phyloP scores from a whole-genome alignment of 53 echinoderm and acorn worm genomes.

The Temnopleurus reevesii region DNA sequence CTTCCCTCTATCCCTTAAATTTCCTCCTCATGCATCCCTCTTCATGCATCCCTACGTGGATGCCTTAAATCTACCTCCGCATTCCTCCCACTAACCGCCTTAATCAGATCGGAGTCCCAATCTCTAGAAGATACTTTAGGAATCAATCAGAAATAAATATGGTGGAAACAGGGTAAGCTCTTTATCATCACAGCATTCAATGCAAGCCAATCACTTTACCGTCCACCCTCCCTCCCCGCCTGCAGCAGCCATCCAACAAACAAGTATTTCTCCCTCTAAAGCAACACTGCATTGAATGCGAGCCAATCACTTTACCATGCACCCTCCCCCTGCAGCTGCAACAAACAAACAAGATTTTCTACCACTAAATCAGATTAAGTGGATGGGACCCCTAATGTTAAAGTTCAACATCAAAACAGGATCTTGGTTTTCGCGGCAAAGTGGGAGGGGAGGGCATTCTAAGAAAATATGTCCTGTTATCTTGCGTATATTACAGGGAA shows the following conservation, averaged over 20 bases:
- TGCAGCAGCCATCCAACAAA: not conserved
- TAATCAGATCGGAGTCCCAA: conserved; percentile 9
- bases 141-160: conserved; percentile 32
- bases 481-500: not conserved
- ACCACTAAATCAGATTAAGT: not conserved
- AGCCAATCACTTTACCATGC: conserved; percentile 21
- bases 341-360: conserved; percentile 11
- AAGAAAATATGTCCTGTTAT: conserved; percentile 2
- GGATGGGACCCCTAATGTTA: conserved; percentile 29
- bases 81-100: conserved; percentile 3
- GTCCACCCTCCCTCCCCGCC: not conserved
- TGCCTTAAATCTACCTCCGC: conserved; percentile 33
- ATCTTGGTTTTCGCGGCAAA: not conserved
- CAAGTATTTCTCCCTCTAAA: too few species aligned
- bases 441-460: not conserved
- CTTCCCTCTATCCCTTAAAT: not conserved
- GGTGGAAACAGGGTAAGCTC: conserved; percentile 22
- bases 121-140: conserved; percentile 11
- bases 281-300: conserved; percentile 31
- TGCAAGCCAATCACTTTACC: conserved; percentile 25
- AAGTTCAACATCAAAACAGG: conserved; percentile 19
- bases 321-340: conserved; percentile 5
- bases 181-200: conserved; percentile 43
- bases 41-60: not conserved
- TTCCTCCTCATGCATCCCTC: not conserved